These are phyloP conservation scores for Lagria hirta DNA, from an alignment of 2,888 invertebrate genomes.

Conservation along the genomic window DNA sequence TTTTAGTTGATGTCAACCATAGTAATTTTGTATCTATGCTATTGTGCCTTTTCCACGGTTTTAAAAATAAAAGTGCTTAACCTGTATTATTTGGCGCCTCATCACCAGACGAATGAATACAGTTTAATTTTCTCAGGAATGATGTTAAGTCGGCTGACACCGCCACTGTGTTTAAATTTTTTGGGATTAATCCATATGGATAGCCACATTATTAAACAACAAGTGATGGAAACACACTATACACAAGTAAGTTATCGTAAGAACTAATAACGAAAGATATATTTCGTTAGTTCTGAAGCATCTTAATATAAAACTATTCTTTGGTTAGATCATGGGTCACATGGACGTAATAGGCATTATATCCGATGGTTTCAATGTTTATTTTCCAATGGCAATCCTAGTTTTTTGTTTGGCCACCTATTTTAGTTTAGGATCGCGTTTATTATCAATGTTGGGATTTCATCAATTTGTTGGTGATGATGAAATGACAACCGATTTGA, in stretches of 20 bases:
- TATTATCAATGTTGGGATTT: conserved; percentile 89
- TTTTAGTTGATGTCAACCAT: conserved; percentile 84
- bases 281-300: not conserved
- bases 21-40: conserved; percentile 92
- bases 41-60: conserved; percentile 97
- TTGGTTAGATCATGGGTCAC: conserved; percentile 97
- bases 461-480: conserved; percentile 97
- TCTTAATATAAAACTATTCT: no score
- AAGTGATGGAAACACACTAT: conserved; percentile 87
- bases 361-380: conserved; percentile 97
- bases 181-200: conserved; percentile 97
- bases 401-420: conserved; percentile 91
- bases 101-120: conserved; percentile 98
- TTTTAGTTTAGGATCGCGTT: conserved; percentile 87
- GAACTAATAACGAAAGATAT: not conserved
- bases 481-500: conserved; percentile 87
- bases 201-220: conserved; percentile 83
- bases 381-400: conserved; percentile 97
- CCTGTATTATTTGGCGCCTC: conserved; percentile 94
- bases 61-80: conserved; percentile 94
- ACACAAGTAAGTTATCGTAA: conserved; percentile 74
- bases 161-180: conserved; percentile 98
- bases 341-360: conserved; percentile 98
- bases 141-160: conserved; percentile 95
- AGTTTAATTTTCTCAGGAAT: conserved; percentile 98